Conservation (phyloP, 2,797 vertebrate species). For the Labeo calbasu region DNA sequence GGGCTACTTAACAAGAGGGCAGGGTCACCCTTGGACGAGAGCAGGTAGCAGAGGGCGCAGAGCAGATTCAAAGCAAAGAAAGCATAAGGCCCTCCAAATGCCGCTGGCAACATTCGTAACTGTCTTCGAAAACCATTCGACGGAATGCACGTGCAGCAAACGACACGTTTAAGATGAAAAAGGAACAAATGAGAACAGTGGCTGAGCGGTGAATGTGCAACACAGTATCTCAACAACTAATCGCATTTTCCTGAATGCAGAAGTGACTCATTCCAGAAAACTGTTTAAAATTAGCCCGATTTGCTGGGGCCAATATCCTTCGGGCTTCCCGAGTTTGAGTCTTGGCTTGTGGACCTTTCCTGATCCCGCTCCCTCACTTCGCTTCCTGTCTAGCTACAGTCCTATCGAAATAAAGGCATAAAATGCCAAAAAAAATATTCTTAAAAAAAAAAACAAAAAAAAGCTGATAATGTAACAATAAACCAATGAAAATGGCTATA, state of each 20-base stretch:
- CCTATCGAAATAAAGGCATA: too few species aligned
- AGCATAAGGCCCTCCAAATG: conserved; percentile 16
- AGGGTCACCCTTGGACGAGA: conserved; percentile 57
- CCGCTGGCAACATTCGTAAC: neutral
- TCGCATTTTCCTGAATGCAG: neutral
- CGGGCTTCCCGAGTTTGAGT: too few species aligned
- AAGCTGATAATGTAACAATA: neutral
- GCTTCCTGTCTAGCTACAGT: too few species aligned
- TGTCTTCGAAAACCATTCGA: neutral
- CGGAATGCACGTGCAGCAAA: neutral
- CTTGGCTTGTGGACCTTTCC: too few species aligned
- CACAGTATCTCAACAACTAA: neutral
- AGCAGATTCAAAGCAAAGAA: conserved; percentile 3
- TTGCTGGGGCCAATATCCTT: too few species aligned
- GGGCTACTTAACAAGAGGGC: conserved; percentile 62
- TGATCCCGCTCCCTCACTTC: too few species aligned
- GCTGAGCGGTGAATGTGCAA: neutral
- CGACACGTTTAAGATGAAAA: neutral
- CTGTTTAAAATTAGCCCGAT: too few species aligned
- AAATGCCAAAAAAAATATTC: too few species aligned
- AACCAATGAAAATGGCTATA: neutral
- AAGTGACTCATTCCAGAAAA: neutral
- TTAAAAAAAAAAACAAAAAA: too few species aligned
- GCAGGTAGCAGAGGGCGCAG: conserved; percentile 37
- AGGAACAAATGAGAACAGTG: neutral